phyloP scores from a whole-genome alignment of 2,888 invertebrate species.

The Drosophila lacicola region DNA sequence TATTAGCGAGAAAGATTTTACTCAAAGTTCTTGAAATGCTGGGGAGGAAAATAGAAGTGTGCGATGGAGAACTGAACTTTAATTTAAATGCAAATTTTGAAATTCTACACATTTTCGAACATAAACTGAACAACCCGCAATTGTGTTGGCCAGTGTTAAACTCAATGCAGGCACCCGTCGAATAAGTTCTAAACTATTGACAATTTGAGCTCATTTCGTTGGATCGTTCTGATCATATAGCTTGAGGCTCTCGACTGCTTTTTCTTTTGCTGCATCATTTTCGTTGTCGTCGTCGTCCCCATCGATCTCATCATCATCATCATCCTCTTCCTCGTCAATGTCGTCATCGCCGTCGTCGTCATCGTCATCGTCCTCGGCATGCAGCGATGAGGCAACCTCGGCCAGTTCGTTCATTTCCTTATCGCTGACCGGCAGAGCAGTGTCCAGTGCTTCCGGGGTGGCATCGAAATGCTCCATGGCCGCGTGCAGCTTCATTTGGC shows the following conservation, averaged over 20 bases:
- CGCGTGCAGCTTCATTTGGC: conserved; percentile 41
- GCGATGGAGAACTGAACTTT: not conserved
- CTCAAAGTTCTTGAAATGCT: too few species aligned
- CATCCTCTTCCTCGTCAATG: conserved; percentile 16
- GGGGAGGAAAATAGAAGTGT: too few species aligned
- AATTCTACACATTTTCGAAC: conserved; percentile 1
- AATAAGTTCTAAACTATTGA: not conserved
- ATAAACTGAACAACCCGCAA: not conserved
- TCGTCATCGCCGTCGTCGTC: conserved; percentile 18
- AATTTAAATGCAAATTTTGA: conserved; percentile 33
- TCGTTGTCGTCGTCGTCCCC: not conserved
- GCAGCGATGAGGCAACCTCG: conserved; percentile 6
- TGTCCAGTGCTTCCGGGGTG: conserved; percentile 38
- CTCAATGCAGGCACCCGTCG: not conserved
- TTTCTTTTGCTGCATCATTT: not conserved
- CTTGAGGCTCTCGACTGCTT: not conserved
- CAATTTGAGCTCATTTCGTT: conserved; percentile 2
- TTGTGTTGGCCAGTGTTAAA: not conserved
- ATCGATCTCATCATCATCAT: not conserved
- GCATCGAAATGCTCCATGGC: conserved; percentile 51
- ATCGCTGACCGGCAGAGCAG: conserved; percentile 60
- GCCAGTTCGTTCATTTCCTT: conserved; percentile 45
- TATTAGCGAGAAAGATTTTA: too few species aligned
- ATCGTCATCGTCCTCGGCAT: conserved; percentile 22
- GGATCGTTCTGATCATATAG: conserved; percentile 21